Base-by-base conservation (phyloP, 2,888 invertebrate species). In the Agrochola lota region DNA sequence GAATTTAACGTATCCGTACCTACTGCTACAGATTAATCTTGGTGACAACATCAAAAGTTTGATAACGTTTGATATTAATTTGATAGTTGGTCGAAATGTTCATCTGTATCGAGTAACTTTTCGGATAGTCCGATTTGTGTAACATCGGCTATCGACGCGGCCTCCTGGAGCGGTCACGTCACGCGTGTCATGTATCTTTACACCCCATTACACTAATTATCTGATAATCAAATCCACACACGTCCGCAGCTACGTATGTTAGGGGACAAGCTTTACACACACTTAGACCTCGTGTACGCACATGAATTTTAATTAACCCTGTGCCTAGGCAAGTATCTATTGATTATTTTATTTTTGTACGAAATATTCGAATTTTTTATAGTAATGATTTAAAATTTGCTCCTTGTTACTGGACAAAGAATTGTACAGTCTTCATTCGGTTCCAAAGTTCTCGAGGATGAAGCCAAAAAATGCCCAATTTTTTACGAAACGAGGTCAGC, bases 151-250 rank as follows among this genome's bases (percentile, higher is more conserved):
- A 82, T 86, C 74, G 87, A 89, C 87, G 85, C 85, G 88, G 84
- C 82, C 88, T 91, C 90, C 90, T 90, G 88, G 86, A 88, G 89
- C 90, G 91, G 89, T 83, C 82, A 84, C 76, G 84, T 88, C 85
- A 88, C 81, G 87, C 85, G 71, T 89, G 85, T 87, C 89, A 88
- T 87, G 81, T 91, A 90, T 90, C 89, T 89, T 91, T 91, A 91
- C 91, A 90, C 89, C 85, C 87, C 88, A 90, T 87, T 91, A 90
- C 89, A 89, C 91, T 91, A 91, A 92, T 93, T 92, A 91, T 91
- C 87, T 89, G 89, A 86, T 92, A 91, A 92, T 92, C 89, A 91
- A 90, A 89, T 89, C 88, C 88, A 88, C 74, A 74, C 79, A 86
- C 84, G 78, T 81, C 76, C 67, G 80, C 77, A 66, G 64, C 77